Evolutionary conservation across 2,888 invertebrate species (phyloP), one percentile per base, ranked within the genome.

Genomic region (Lampropteryx suffumata): DNA sequence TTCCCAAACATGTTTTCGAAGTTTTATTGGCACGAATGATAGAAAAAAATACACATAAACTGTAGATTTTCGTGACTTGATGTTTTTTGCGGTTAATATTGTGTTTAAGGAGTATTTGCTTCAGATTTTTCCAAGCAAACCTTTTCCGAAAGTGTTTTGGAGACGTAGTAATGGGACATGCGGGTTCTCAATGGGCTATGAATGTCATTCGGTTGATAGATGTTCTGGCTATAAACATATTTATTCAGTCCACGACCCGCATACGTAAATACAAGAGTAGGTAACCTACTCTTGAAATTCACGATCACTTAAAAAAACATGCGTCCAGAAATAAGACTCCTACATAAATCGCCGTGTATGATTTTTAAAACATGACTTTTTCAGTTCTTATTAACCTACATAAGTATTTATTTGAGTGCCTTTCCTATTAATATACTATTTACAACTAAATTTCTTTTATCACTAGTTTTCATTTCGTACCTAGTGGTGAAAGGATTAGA

Each of bases 191-290:
- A 57, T 47, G 42, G 44, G 41, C 43, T 34, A 37, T 50, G 37
- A 59, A 50, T 43, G 55, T 56, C 45, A 56, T 50, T 37, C 32
- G 29, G 13, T 10, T 55, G 59, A 57, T 56, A 52, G 50, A 59
- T 59, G 53, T 59, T 54, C 34, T 37, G 54, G 43, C 49, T 43
- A 41, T 55, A 41, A 45, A 40, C 41, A 50, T 55, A 55, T 52
- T 51, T 33, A 55, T 55, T 49, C 43, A 41, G 47, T 41, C 41
- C 57, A 33, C 59, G 41, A 40, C 60, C 53, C 54, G 57, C 39
- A 54, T 60, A 53, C 43, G 12, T 12, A 33, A 21, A 27, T 41
- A 17, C 6, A 21, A 50, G 39, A 17, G 17, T 33, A 33, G 34
- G 42, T 47, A 27, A 48, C 39, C 52, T 43, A 47, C 12, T 45